Evolutionary conservation across 2,797 vertebrate species (phyloP).

Genomic region (Acipenser transmontanus): DNA sequence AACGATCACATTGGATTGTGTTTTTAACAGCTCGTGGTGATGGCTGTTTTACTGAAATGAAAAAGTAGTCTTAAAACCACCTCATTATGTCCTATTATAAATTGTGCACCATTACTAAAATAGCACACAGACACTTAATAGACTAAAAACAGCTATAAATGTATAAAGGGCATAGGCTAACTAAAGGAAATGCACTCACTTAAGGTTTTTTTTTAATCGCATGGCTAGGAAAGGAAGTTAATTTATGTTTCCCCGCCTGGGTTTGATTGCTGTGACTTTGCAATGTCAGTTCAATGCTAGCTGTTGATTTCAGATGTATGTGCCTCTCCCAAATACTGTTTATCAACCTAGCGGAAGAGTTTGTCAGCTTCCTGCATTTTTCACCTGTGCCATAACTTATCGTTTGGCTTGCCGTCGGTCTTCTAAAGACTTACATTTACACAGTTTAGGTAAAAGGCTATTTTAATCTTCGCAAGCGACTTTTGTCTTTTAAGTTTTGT

Average conservation of each 20-base stretch:
- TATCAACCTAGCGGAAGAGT: constrained; percentile 11
- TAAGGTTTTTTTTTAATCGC: background rate
- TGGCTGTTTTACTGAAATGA: no score
- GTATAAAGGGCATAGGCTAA: constrained; percentile 9
- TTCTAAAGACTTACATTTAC: constrained; percentile 9
- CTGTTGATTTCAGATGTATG: constrained; percentile 15
- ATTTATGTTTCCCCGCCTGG: constrained; percentile 16
- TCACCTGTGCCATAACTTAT: constrained; percentile 17
- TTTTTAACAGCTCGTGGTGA: no score
- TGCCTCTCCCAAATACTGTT: constrained; percentile 9
- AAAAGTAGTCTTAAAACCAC: no score
- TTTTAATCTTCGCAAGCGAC: constrained; percentile 5
- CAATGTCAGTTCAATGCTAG: constrained; percentile 20
- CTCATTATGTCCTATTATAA: background rate
- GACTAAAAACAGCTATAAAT: constrained; percentile 8
- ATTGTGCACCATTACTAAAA: background rate
- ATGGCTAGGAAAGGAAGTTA: constrained; percentile 10
- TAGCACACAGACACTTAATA: constrained; percentile 11
- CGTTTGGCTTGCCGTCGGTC: constrained; percentile 8
- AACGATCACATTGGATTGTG: no score
- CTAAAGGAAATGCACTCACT: background rate
- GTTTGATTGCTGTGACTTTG: constrained; percentile 17
- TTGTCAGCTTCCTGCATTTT: constrained; percentile 8
- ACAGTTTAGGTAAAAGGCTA: constrained; percentile 5
- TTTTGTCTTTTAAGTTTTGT: background rate